Evolutionary conservation across 2,113 vertebrate species (phyloP), one percentile per base, ranked within the genome.

Genomic region (Octodon degus): DNA sequence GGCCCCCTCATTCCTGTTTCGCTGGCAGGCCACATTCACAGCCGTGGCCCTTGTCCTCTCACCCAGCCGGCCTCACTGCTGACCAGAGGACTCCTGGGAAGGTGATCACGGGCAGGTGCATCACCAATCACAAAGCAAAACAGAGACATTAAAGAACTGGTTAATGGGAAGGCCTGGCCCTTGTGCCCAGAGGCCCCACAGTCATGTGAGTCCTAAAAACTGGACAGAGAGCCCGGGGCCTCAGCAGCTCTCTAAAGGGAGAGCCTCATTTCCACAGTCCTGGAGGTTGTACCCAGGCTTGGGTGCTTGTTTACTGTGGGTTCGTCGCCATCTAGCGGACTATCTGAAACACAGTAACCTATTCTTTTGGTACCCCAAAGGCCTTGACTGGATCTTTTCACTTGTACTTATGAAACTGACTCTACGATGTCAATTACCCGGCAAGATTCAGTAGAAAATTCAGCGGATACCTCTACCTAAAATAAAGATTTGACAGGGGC

Each of bases 291-390:
- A 5, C 8, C 16, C 2, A 77, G 40, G 40, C 2, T 12, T 77
- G 22, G 13, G 12, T 27, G 25, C 3, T 16, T 47, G 12, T 25
- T 1, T 16, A 16, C 25, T 30, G 5, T 16, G 5, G 24, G 2
- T 43, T 30, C 4, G 7, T 77, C 3, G 16, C 22, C 24, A 47
- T 5, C 40, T 77, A 77, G 14, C 32, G 47, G 77, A 19, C 34
- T 16, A 34, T 80, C 2, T 50, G 14, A 34, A 5, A 19, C 47
- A 53, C 4, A 53, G 8, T 30, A 19, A 3, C 27, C 7, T 17
- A 8, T 34, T 80, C 2, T 0, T 0, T 80, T 80, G 77, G 4
- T 1, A 0, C 30, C 43, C 43, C 14, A 80, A n/a, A 34, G 2
- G 3, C 8, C 27, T 32, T 17, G 27, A 9, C 47, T 53, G 14